phyloP scores from a whole-genome alignment of 92 coral and sea anemone species.

The Scolanthus callimorphus region DNA sequence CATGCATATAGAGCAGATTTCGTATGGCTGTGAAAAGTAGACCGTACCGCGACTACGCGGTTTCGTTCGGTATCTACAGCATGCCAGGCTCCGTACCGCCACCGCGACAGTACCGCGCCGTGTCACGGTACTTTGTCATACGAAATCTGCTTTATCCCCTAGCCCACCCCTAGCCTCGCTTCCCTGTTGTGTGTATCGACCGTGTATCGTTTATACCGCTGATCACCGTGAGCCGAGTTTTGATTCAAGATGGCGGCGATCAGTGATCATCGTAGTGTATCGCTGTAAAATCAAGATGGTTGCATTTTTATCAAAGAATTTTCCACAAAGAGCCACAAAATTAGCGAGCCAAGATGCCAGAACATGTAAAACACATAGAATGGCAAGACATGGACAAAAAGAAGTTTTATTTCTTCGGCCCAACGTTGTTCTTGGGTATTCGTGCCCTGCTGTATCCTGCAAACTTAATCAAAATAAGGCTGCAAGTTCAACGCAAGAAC shows the following conservation, averaged over 20 bases:
- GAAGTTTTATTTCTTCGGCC: slow-evolving; percentile 91
- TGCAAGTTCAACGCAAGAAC: slow-evolving; percentile 92
- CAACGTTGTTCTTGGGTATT: slow-evolving; percentile 86
- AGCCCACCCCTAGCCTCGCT: background rate
- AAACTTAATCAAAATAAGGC: slow-evolving; percentile 85
- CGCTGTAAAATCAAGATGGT: background rate
- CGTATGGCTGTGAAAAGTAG: no score
- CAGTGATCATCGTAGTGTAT: background rate
- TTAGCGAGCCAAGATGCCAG: slow-evolving; percentile 62
- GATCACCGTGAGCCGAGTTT: background rate
- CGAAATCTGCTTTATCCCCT: background rate
- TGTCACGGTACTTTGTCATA: no score
- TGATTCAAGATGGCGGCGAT: background rate
- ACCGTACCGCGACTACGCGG: no score
- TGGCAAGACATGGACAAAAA: slow-evolving; percentile 96
- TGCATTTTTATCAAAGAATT: background rate
- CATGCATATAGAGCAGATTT: no score
- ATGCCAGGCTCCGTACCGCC: no score
- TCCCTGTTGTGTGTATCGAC: background rate
- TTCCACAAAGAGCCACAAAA: background rate
- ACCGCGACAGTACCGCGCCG: no score
- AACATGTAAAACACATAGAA: slow-evolving; percentile 85
- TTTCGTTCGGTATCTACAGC: no score
- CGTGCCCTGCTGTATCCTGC: slow-evolving; percentile 89
- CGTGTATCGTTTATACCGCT: background rate